Conservation (phyloP, 37 sponge, comb jelly and placozoan species). For the Crambe crambe region DNA sequence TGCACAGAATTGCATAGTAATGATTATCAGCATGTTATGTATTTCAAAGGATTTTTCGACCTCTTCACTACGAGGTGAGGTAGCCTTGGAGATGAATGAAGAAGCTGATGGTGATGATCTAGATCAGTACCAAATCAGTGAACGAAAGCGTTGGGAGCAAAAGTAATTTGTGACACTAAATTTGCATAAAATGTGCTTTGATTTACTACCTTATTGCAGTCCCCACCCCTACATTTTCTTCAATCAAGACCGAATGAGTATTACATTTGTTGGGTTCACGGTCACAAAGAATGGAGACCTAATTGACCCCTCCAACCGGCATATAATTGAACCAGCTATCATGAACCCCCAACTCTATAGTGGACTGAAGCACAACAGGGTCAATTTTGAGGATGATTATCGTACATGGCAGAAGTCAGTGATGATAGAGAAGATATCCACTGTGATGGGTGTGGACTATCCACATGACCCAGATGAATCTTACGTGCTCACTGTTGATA, state of each 20-base stretch:
- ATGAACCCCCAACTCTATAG: slow-evolving; percentile 50
- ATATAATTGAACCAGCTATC: slow-evolving; percentile 38
- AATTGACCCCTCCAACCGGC: slow-evolving; percentile 28
- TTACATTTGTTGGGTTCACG: slow-evolving; percentile 83
- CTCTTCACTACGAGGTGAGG: slow-evolving; percentile 59
- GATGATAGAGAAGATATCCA: slow-evolving; percentile 44
- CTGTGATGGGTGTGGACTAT: slow-evolving; percentile 53
- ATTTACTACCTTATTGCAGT: too few species aligned
- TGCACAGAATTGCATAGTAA: too few species aligned
- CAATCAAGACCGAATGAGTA: slow-evolving; percentile 64
- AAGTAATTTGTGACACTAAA: too few species aligned
- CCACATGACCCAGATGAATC: slow-evolving; percentile 71
- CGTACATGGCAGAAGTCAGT: slow-evolving; percentile 21
- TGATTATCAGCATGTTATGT: not conserved
- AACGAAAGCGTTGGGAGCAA: slow-evolving; percentile 69
- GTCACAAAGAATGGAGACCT: slow-evolving; percentile 52
- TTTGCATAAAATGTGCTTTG: too few species aligned
- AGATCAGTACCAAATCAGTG: slow-evolving; percentile 55
- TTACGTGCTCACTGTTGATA: slow-evolving; percentile 81
- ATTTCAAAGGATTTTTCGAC: slow-evolving; percentile 82
- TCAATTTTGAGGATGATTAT: slow-evolving; percentile 74
- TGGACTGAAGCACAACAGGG: slow-evolving; percentile 39
- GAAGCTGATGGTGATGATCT: slow-evolving; percentile 16
- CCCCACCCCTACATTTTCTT: slow-evolving; percentile 92
- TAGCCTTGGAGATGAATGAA: slow-evolving; percentile 11